Percentiles rank a stretch among this genome's conserved stretches.
phyloP scores from a whole-genome alignment of 2,797 vertebrate species.

The Pangasius mekongensis region DNA sequence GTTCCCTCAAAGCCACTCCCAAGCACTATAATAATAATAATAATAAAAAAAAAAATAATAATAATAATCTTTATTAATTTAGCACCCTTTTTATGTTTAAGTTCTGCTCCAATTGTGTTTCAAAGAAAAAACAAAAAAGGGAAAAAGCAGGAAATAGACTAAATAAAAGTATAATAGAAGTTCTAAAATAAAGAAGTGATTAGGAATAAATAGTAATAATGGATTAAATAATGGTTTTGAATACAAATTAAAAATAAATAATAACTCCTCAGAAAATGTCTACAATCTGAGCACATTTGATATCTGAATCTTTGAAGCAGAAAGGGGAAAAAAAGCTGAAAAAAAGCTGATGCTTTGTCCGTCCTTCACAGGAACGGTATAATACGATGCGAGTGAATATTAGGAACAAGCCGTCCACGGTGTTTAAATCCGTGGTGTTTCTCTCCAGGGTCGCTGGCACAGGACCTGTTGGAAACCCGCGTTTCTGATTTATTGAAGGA shows the following conservation, averaged over 20 bases:
- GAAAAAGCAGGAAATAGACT: neutral
- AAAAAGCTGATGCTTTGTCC: neutral
- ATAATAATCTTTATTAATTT: neutral
- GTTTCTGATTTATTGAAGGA: constrained; percentile 73
- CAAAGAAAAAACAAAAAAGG: neutral
- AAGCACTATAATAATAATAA: neutral
- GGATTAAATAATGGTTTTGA: neutral
- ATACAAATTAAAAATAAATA: neutral
- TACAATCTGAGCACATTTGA: neutral
- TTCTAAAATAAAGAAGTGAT: neutral
- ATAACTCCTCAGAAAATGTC: too few species aligned
- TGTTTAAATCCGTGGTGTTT: neutral
- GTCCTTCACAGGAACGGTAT: neutral
- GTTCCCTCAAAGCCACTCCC: neutral
- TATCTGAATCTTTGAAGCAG: neutral
- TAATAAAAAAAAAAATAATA: neutral
- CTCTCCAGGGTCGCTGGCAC: neutral
- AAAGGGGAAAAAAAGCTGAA: neutral
- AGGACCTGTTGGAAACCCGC: constrained; percentile 35
- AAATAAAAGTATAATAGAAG: neutral
- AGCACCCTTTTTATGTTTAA: neutral
- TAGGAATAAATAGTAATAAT: neutral
- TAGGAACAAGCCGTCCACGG: neutral
- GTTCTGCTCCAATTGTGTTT: neutral
- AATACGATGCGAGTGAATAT: neutral